phyloP scores from a whole-genome alignment of 2,797 vertebrate species.

The Chaetophractus vellerosus region DNA sequence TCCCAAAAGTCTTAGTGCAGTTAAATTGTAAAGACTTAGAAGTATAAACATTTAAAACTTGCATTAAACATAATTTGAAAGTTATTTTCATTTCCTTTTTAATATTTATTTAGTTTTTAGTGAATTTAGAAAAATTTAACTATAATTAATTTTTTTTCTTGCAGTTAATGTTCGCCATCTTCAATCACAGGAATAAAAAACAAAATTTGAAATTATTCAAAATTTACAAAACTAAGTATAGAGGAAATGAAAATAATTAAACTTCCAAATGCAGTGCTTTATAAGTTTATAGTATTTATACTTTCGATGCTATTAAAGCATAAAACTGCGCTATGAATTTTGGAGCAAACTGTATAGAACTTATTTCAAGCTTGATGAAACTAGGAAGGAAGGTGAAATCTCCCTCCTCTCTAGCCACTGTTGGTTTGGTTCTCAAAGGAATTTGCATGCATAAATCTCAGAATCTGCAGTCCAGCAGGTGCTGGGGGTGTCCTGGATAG shows the following conservation, averaged over 20 bases:
- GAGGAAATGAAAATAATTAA: conserved; percentile 56
- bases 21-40: conserved; percentile 34
- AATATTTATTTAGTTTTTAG: not conserved
- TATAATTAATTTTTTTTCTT: conserved; percentile 22
- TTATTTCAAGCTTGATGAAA: not conserved
- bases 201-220: conserved; percentile 45
- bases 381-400: not conserved
- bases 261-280: not conserved
- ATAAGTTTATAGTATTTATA: not conserved
- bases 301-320: not conserved
- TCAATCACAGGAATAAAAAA: not conserved
- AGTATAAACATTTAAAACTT: not conserved
- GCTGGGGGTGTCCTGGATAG: not conserved
- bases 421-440: not conserved
- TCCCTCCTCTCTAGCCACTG: not conserved
- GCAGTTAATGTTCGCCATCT: not conserved
- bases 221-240: not conserved
- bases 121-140: not conserved
- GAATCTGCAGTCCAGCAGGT: not conserved
- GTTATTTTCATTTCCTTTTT: conserved; percentile 54
- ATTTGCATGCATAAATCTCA: no score
- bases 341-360: not conserved
- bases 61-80: not conserved
- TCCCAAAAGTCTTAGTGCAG: not conserved
- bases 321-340: not conserved